Conservation (phyloP, 1,140 invertebrate species). For the Bilobella aurantiaca region DNA sequence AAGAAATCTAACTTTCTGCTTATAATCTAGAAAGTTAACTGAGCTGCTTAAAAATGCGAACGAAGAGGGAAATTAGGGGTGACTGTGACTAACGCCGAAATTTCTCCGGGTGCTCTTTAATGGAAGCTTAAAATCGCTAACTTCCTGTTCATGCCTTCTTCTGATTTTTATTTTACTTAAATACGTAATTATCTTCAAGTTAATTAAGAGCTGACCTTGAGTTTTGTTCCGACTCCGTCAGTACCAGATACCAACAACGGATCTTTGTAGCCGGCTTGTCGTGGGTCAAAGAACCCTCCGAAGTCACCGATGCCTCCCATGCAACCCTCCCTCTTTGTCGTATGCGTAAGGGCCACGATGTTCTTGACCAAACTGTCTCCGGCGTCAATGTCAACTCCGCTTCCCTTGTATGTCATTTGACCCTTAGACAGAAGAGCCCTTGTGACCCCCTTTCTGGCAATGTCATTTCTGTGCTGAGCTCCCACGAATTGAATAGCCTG, state of each 20-base stretch:
- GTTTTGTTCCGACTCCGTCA: slow-evolving; percentile 93
- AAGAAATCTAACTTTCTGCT: too few species aligned
- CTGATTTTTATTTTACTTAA: too few species aligned
- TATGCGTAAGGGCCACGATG: slow-evolving; percentile 66
- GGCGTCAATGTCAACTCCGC: slow-evolving; percentile 86
- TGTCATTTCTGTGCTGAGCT: slow-evolving; percentile 76
- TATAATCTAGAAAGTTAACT: too few species aligned
- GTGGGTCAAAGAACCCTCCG: slow-evolving; percentile 79
- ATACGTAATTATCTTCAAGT: too few species aligned
- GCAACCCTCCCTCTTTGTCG: slow-evolving; percentile 59
- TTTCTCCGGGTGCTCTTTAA: too few species aligned
- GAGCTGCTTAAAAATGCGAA: too few species aligned
- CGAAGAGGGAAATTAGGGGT: too few species aligned
- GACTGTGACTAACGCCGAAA: too few species aligned
- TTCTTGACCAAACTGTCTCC: slow-evolving; percentile 72
- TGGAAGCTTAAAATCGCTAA: neutral
- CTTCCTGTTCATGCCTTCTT: neutral
- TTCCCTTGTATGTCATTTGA: slow-evolving; percentile 73
- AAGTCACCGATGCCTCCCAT: slow-evolving; percentile 78
- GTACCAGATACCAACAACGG: slow-evolving; percentile 86
- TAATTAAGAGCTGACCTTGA: too few species aligned
- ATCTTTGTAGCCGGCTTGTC: slow-evolving; percentile 56
- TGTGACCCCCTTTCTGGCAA: slow-evolving; percentile 72
- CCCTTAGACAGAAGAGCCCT: slow-evolving; percentile 43
- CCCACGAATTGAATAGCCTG: slow-evolving; percentile 67